Percentiles rank a stretch among this genome's conserved stretches.
These are phyloP conservation scores for Rachycentron canadum DNA, from an alignment of 2,797 vertebrate genomes.

Conservation along the genomic window DNA sequence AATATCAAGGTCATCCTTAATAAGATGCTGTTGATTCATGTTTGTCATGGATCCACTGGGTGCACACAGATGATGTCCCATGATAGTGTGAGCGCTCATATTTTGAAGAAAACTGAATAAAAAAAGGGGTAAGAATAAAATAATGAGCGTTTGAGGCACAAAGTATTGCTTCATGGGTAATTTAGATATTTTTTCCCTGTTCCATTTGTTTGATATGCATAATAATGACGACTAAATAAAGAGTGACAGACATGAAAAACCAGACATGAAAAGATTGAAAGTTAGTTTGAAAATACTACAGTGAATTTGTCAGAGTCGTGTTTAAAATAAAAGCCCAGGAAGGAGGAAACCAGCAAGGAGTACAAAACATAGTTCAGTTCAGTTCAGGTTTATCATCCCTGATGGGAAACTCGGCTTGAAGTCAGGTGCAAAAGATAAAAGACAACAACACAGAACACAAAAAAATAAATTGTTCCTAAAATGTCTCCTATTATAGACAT, in stretches of 20 bases:
- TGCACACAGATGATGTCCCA: constrained; percentile 65
- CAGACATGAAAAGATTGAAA: constrained; percentile 28
- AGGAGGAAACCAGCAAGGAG: not conserved
- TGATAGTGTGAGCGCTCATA: constrained; percentile 49
- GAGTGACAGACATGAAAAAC: constrained; percentile 32
- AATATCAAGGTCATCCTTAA: constrained; percentile 73
- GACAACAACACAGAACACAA: not conserved
- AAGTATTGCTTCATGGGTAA: constrained; percentile 59
- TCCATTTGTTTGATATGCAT: constrained; percentile 71
- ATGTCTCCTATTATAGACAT: too few species aligned
- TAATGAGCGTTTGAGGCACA: constrained; percentile 55
- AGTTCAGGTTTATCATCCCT: too few species aligned
- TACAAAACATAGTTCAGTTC: not conserved
- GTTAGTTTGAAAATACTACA: constrained; percentile 16
- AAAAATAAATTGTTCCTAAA: not conserved
- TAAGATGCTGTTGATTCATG: constrained; percentile 78
- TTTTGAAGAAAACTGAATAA: constrained; percentile 57
- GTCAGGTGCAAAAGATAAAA: too few species aligned
- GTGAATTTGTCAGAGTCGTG: constrained; percentile 14
- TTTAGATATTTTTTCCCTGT: constrained; percentile 49
- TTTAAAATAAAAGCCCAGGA: not conserved
- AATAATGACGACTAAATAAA: constrained; percentile 62
- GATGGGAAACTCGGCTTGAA: too few species aligned
- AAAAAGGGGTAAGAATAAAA: constrained; percentile 55
- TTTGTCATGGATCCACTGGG: constrained; percentile 71